phyloP scores from a whole-genome alignment of 2,888 invertebrate species.

The Hirtodrosophila duncani region DNA sequence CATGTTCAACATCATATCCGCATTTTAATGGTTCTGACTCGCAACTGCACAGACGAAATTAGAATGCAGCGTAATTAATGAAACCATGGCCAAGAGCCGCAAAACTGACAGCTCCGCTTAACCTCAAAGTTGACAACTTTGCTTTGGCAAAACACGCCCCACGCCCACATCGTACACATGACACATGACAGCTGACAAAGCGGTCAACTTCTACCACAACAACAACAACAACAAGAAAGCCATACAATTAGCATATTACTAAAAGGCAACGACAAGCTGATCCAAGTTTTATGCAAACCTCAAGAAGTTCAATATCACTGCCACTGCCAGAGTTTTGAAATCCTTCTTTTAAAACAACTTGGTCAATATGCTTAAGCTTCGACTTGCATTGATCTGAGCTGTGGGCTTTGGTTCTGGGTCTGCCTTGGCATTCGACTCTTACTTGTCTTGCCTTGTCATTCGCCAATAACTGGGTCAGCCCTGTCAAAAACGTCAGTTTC shows the following conservation, averaged over 20 bases:
- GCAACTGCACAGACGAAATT: constrained; percentile 15
- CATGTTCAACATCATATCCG: constrained; percentile 51
- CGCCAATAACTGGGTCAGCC: constrained; percentile 51
- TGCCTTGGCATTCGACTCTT: constrained; percentile 39
- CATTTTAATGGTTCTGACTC: constrained; percentile 56
- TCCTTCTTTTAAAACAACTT: constrained; percentile 60
- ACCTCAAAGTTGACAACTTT: constrained; percentile 60
- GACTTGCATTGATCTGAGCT: constrained; percentile 22
- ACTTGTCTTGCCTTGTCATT: constrained; percentile 43
- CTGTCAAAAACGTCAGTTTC: constrained; percentile 51
- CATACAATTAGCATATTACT: constrained; percentile 56
- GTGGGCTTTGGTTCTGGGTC: too few species aligned
- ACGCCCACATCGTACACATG: constrained; percentile 9
- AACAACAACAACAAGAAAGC: constrained; percentile 4
- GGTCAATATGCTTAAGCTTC: constrained; percentile 53
- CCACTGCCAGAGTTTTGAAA: constrained; percentile 37
- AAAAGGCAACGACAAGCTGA: constrained; percentile 20
- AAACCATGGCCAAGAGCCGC: constrained; percentile 26
- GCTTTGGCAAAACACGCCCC: constrained; percentile 30
- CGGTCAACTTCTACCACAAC: constrained; percentile 29
- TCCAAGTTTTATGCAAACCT: too few species aligned
- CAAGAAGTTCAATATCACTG: constrained; percentile 57
- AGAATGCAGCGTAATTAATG: constrained; percentile 62
- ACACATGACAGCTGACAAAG: constrained; percentile 38
- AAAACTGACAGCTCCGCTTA: constrained; percentile 57